Percentiles rank a stretch among this genome's conserved stretches.
Evolutionary conservation across 2,797 vertebrate species (phyloP).

Genomic region (Gobionotothen gibberifrons): DNA sequence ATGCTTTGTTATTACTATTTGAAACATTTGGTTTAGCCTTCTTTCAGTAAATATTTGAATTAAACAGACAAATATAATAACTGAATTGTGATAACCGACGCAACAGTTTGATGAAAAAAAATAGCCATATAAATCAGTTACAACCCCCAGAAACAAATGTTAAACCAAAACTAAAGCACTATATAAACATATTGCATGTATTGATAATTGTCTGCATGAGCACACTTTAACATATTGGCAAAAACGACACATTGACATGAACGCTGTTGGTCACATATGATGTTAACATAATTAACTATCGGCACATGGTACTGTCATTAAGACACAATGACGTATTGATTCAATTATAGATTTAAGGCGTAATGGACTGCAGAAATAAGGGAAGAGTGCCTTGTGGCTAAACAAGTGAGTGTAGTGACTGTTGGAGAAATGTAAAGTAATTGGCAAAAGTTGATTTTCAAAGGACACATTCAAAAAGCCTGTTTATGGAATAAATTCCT

Average conservation of each 20-base stretch:
- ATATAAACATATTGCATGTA: slow-evolving; percentile 1
- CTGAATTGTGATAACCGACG: too few species aligned
- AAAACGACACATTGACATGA: background rate
- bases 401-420: background rate
- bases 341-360: background rate
- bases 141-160: background rate
- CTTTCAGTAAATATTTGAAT: background rate
- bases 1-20: background rate
- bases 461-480: background rate
- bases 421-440: background rate
- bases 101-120: background rate
- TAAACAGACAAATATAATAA: background rate
- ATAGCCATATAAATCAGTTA: too few species aligned
- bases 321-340: slow-evolving; percentile 9
- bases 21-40: background rate
- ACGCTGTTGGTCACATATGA: background rate
- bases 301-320: background rate
- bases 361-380: too few species aligned
- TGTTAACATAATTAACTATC: background rate
- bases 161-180: background rate
- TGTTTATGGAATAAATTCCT: background rate
- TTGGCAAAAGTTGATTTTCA: background rate
- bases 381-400: background rate
- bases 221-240: slow-evolving; percentile 1
- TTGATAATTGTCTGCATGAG: background rate